Evolutionary conservation across 2,113 vertebrate genomes (phyloP).

Genomic region (Tor tambroides): DNA sequence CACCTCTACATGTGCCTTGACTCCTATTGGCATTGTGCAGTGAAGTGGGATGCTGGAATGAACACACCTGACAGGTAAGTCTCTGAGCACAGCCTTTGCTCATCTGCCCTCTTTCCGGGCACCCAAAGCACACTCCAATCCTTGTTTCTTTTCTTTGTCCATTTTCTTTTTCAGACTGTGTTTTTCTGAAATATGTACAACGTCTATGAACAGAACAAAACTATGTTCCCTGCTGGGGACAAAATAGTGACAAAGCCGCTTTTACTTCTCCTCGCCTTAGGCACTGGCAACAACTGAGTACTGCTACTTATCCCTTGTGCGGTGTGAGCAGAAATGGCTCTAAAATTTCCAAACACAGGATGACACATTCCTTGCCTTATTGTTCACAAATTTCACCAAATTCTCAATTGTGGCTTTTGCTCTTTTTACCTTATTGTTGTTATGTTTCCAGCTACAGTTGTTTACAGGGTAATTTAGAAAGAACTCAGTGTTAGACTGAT

Average conservation of each 20-base stretch:
- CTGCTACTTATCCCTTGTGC: neutral
- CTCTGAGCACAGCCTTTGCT: neutral
- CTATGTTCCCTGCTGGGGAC: slow-evolving; percentile 8
- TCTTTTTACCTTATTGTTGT: neutral
- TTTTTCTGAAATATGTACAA: neutral
- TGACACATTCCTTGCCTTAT: neutral
- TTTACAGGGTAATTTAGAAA: neutral
- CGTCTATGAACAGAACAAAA: neutral
- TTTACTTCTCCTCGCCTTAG: slow-evolving; percentile 7
- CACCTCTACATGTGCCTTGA: neutral
- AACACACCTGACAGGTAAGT: neutral
- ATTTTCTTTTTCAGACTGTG: neutral
- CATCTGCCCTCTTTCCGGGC: neutral
- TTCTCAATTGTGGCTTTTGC: neutral
- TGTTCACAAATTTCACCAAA: neutral
- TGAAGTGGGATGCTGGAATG: neutral
- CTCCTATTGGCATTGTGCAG: neutral
- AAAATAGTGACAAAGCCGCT: neutral
- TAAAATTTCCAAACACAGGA: neutral
- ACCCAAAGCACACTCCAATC: neutral
- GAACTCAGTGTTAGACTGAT: neutral
- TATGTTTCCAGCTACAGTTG: neutral
- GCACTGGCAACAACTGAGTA: neutral
- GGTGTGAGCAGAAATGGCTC: neutral
- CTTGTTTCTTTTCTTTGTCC: neutral